These are phyloP conservation scores for Napeogenes inachia DNA, from an alignment of 2,888 invertebrate genomes.

Conservation along the genomic window DNA sequence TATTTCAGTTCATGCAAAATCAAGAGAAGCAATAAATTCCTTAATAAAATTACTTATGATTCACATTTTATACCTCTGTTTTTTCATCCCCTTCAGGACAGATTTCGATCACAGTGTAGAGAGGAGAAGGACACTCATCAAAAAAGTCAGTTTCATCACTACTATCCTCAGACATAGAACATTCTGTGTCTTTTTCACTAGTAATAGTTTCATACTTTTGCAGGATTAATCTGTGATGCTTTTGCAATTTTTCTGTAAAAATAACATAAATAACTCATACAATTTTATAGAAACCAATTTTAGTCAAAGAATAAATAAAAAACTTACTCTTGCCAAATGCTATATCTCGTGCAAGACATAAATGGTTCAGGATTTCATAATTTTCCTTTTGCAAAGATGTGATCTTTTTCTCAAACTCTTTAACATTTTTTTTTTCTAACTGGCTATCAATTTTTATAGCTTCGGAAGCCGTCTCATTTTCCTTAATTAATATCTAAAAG, in stretches of 20 bases:
- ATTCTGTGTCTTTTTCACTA: conserved; percentile 29
- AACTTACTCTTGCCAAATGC: conserved; percentile 48
- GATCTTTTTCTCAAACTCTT: conserved; percentile 35
- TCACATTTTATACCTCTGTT: conserved; percentile 10
- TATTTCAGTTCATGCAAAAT: too few species aligned
- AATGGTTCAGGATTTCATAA: conserved; percentile 37
- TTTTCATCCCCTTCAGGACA: conserved; percentile 8
- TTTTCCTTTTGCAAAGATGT: conserved; percentile 39
- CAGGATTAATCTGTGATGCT: conserved; percentile 34
- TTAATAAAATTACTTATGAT: not conserved
- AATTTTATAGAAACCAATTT: not conserved
- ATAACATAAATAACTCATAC: not conserved
- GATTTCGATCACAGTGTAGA: conserved; percentile 14
- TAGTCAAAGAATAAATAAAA: conserved; percentile 7
- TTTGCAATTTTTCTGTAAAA: conserved; percentile 44
- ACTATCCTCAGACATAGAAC: conserved; percentile 32
- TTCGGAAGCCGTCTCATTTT: conserved; percentile 44
- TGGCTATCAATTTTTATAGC: conserved; percentile 43
- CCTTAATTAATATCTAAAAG: conserved; percentile 33
- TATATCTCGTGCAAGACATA: conserved; percentile 37
- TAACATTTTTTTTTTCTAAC: conserved; percentile 32
- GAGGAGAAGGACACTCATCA: conserved; percentile 30
- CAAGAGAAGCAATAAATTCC: too few species aligned
- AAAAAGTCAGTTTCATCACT: conserved; percentile 36
- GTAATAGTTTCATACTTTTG: conserved; percentile 39